Base-by-base conservation (phyloP, 2,888 invertebrate genomes). In the Aromia moschata region DNA sequence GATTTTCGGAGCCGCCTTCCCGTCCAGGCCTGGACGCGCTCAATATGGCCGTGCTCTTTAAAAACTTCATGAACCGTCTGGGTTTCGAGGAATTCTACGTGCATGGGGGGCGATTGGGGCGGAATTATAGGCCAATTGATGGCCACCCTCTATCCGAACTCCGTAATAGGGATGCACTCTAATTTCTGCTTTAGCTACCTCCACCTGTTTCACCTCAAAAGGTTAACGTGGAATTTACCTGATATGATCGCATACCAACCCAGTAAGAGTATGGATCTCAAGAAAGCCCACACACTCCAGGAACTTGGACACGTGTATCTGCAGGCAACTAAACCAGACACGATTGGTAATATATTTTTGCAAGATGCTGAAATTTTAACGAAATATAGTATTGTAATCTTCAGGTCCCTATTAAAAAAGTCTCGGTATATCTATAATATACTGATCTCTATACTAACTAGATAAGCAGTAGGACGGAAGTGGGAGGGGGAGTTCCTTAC, bases 251-350 rank as follows among this genome's bases (percentile, higher is more conserved):
- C n/a, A n/a, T n/a, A n/a, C n/a, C n/a, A n/a, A n/a, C n/a, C n/a
- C n/a, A n/a, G n/a, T n/a, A n/a, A n/a, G n/a, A n/a, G n/a, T n/a
- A n/a, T n/a, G n/a, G n/a, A n/a, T n/a, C n/a, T n/a, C n/a, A n/a
- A n/a, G n/a, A n/a, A n/a, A n/a, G n/a, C n/a, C n/a, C 79, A 76
- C 53, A 4, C 82, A 0, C 56, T 85, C 44, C 79, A 82, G 45
- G 87, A 89, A 74, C 75, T 73, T 30, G 89, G 88, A 0, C 89
- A 88, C 68, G 76, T 91, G 70, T 94, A 94, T 74, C 66, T 94
- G 2, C 95, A 96, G 75, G 86, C 92, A 0, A 93, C 94, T 0
- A 95, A 94, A 77, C 95, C 96, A 9, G 95, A 96, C 72, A 94
- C 94, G 0, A 81, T 93, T 66, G 94, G 93, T 90, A 75, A 78